These are phyloP conservation scores for Apolygus lucorum DNA, from an alignment of 1,140 invertebrate genomes.

Conservation along the genomic window DNA sequence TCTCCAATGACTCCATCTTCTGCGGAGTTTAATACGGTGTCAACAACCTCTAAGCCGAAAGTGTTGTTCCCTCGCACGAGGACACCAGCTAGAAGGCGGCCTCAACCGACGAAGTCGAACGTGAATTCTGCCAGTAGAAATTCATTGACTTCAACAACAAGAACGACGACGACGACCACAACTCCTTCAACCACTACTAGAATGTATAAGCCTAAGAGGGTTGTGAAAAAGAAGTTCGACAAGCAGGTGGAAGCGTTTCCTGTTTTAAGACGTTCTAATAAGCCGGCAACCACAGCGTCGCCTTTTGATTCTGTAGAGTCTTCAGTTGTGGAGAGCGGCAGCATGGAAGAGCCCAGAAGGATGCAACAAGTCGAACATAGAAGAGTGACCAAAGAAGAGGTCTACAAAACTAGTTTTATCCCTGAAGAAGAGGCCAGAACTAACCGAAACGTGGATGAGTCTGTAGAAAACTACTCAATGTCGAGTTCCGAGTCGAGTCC, in stretches of 20 bases:
- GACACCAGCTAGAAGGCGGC: too few relatives aligned
- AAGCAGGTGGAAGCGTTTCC: slow-evolving; percentile 26
- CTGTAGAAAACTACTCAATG: slow-evolving; percentile 3
- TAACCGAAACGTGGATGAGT: slow-evolving; percentile 17
- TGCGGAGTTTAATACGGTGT: too few relatives aligned
- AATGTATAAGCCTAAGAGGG: slow-evolving; percentile 31
- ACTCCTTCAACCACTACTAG: slow-evolving; percentile 26
- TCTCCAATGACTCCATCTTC: too few relatives aligned
- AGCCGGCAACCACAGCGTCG: too few relatives aligned
- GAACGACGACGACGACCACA: too few relatives aligned
- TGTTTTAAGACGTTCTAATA: slow-evolving; percentile 22
- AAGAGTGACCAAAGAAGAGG: slow-evolving; percentile 26
- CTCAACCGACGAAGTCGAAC: too few relatives aligned
- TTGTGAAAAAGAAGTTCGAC: slow-evolving; percentile 24
- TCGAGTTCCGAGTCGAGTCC: slow-evolving; percentile 2
- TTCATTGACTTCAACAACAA: too few relatives aligned
- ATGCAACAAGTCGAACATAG: slow-evolving; percentile 24
- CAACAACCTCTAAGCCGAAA: too few relatives aligned
- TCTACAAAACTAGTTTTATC: slow-evolving; percentile 24
- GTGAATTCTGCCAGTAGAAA: too few relatives aligned
- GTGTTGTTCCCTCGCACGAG: too few relatives aligned
- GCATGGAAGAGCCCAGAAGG: slow-evolving; percentile 21
- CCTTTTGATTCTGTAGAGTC: too few relatives aligned
- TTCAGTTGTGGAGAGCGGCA: too few relatives aligned
- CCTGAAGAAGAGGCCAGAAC: slow-evolving; percentile 15